Evolutionary conservation across 2,888 invertebrate species (phyloP).

Genomic region (Ichneumoninae sp.): DNA sequence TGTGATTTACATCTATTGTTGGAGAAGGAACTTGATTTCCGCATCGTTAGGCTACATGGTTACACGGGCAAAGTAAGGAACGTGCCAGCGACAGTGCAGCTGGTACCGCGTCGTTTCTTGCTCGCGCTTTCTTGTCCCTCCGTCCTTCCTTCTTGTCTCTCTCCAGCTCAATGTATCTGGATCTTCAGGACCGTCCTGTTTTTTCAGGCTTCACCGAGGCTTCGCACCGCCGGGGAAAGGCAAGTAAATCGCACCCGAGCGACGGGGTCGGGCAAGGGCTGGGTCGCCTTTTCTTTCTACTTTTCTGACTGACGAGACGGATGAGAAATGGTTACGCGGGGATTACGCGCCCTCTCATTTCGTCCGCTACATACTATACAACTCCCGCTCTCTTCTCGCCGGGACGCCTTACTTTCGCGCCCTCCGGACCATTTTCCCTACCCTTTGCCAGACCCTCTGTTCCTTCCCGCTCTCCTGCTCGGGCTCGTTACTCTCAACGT

Average conservation of each 20-base stretch:
- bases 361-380: conserved; percentile 17
- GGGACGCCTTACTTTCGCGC: conserved; percentile 49
- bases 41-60: too few relatives aligned
- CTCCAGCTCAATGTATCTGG: conserved; percentile 20
- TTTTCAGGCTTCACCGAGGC: conserved; percentile 45
- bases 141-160: neutral
- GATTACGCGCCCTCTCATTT: conserved; percentile 64
- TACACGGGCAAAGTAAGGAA: neutral
- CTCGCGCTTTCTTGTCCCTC: conserved; percentile 10
- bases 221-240: conserved; percentile 24
- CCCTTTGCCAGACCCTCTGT: conserved; percentile 37
- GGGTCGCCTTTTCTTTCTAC: conserved; percentile 50
- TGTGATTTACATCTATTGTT: too few relatives aligned
- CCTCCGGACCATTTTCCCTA: conserved; percentile 51
- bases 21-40: too few relatives aligned
- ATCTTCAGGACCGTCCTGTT: conserved; percentile 51
- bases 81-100: neutral
- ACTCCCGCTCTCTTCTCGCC: conserved; percentile 16
- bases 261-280: conserved; percentile 24
- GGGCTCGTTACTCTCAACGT: neutral
- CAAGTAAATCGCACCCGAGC: conserved; percentile 53
- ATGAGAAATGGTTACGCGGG: conserved; percentile 65
- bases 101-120: neutral
- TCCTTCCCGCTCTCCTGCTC: conserved; percentile 1
- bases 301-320: conserved; percentile 64